Evolutionary conservation across 2,113 vertebrate species (phyloP), one percentile per base, ranked within the genome.

Genomic region (Neolamprologus variostigma): DNA sequence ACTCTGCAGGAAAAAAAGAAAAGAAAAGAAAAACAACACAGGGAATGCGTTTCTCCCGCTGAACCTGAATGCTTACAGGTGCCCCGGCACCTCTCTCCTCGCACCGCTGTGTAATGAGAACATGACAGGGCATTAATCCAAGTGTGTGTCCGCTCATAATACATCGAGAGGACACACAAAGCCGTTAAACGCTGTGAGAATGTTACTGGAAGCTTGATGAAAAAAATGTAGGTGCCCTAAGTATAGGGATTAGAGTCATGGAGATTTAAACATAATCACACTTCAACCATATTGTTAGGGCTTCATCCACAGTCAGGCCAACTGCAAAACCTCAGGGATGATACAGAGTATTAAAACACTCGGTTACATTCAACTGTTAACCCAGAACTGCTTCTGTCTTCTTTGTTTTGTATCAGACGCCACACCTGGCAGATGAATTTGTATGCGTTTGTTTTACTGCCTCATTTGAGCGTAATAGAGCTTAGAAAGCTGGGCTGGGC

Each of bases 51-150:
- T 82, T 82, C 63, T 84, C n/a, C 28, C 68, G 16, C 80, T 85
- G 91, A 66, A 50, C 83, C 71, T 84, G 50, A 93, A 89, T 53
- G 90, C 61, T 85, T 59, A 51, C 16, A 14, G 68, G 80, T 83
- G 71, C 73, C 63, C 82, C 51, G 7, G 23, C 19, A 21, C 45
- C 12, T 50, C 55, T 71, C 47, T 73, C 59, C 78, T 78, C 26
- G 13, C 82, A 50, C 61, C 3, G 5, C 21, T 42, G 80, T 37
- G 51, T 85, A 89, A 95, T 87, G 80, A 90, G 85, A 88, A 92
- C 90, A 94, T 93, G 90, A 91, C 84, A 47, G 93, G 82, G 85
- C 89, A 90, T 93, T 95, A 94, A 93, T 95, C 88, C 76, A 81
- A 89, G 82, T 82, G 88, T 81, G 73, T 81, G 79, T 76, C 88